Evolutionary conservation across 2,888 invertebrate genomes (phyloP).

Genomic region (Tuta absoluta): DNA sequence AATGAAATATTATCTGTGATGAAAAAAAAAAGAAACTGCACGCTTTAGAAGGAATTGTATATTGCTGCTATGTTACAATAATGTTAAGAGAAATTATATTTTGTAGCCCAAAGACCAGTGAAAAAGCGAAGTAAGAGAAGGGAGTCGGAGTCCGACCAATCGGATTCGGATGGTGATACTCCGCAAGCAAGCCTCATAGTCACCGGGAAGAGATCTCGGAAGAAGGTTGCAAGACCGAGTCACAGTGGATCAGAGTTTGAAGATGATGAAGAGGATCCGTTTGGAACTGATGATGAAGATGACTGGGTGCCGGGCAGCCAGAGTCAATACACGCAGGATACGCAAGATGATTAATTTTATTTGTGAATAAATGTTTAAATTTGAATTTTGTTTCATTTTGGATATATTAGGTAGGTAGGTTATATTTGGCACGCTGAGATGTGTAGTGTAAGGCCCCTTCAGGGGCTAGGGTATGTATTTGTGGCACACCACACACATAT

Average conservation of each 20-base stretch:
- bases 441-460: no score
- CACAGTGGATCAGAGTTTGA: conserved; percentile 55
- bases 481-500: no score
- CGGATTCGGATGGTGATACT: conserved; percentile 35
- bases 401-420: no score
- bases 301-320: conserved; percentile 68
- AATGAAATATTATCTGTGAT: not conserved
- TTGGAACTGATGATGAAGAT: conserved; percentile 70
- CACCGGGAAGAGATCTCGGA: conserved; percentile 57
- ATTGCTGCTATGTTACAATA: not conserved
- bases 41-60: not conserved
- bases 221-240: conserved; percentile 40
- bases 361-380: not conserved
- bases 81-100: conserved; percentile 19
- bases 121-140: conserved; percentile 30
- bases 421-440: not conserved
- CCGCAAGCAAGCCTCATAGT: conserved; percentile 44
- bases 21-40: not conserved
- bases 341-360: conserved; percentile 33
- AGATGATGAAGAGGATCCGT: conserved; percentile 70
- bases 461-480: no score
- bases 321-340: conserved; percentile 44
- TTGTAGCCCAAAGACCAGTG: conserved; percentile 38
- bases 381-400: not conserved
- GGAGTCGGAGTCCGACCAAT: not conserved